Evolutionary conservation across 64 coral and sea anemone genomes (phyloP).

Genomic region (Astreopora myriophthalma): DNA sequence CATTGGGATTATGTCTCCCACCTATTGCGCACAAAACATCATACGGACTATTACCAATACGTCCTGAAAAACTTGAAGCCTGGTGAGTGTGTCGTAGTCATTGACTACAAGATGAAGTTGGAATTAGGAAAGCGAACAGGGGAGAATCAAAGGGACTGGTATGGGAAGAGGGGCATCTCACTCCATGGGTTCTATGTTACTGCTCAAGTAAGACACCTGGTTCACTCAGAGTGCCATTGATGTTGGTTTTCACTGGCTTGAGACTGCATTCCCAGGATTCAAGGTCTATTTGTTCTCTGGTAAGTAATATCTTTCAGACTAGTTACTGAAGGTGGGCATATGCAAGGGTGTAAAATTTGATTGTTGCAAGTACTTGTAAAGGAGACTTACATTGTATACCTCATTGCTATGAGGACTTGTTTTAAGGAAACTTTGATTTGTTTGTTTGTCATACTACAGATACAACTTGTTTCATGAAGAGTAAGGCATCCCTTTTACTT

Average conservation of each 20-base stretch:
- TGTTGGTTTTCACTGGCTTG: conserved; percentile 14
- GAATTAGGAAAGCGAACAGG: neutral
- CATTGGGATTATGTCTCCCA: neutral
- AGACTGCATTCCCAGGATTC: neutral
- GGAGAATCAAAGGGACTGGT: neutral
- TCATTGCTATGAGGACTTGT: no score
- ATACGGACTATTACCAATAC: neutral
- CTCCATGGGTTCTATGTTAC: conserved; percentile 3
- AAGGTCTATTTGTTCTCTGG: conserved; percentile 20
- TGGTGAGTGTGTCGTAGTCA: neutral
- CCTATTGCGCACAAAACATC: neutral
- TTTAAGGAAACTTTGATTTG: no score
- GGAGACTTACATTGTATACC: no score
- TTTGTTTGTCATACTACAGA: no score
- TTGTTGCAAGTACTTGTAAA: no score
- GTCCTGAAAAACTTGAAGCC: neutral
- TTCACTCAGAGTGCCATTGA: conserved; percentile 3
- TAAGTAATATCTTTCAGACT: no score
- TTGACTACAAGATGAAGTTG: conserved; percentile 18
- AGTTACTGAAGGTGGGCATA: no score
- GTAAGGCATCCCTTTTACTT: no score
- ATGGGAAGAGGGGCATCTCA: neutral
- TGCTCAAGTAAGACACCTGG: neutral
- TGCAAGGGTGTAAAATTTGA: no score
- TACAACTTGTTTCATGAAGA: no score